Evolutionary conservation across 1,140 invertebrate genomes (phyloP), one percentile per base, ranked within the genome.

Genomic region (Drosophila tani): DNA sequence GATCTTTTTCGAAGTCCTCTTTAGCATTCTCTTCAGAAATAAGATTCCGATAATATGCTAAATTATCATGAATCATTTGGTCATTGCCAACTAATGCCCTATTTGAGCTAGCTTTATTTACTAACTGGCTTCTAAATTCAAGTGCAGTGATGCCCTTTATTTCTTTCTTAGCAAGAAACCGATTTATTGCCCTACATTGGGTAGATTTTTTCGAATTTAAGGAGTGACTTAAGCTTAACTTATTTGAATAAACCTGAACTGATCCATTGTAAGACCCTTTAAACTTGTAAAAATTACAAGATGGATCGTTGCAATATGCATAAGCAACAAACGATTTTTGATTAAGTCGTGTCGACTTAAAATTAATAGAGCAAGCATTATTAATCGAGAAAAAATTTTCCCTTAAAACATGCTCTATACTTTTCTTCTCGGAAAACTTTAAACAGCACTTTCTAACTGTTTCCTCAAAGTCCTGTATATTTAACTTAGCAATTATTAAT

Each of bases 1-100:
- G 24, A 35, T 60, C 27, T 32, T 49, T 35, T 7, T 40, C 15
- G 40, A 57, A 57, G 15, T 41, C 55, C 14, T 57, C 21, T 40
- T 41, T 57, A 2, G 15, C 9, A 15, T 57, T 57, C 6, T 24
- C 55, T 7, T 41, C 19, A 7, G 35, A 57, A 24, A n/a, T 56
- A 1, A 41, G 7, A 21, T 35, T 55, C 21, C 29, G 17, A 17
- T 53, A 35, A 35, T 35, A 35, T 8, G 7, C 15, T 19, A 55
- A 55, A n/a, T 40, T 27, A 4, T 49, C 7, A 5, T 19, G 21
- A 32, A 60, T 32, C 53, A 56, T 56, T 56, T 47, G 24, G 19
- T 60, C 8, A 21, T 57, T 41, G 17, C 43, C 58, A 47, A 47
- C 29, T 19, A 21, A 27, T 15, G 58, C 27, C 7, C 29, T 49